Percentiles rank a stretch among this genome's conserved stretches.
Evolutionary conservation across 2,888 invertebrate species (phyloP).

Genomic region (Glaucopsyche alexis): DNA sequence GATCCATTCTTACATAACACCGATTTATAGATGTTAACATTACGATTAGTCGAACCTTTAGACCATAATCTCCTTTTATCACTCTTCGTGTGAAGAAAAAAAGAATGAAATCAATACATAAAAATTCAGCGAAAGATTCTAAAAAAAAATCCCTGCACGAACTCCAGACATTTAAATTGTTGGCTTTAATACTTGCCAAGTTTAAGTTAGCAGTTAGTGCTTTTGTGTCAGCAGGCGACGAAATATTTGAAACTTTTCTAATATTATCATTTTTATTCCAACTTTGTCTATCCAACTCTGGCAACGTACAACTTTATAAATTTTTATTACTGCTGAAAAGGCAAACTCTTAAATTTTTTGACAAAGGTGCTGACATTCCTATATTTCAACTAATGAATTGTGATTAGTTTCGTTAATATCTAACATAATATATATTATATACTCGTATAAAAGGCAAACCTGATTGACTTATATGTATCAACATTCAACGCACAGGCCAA

Average conservation of each 20-base stretch:
- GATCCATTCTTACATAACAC: constrained; percentile 4
- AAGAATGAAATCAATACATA: neutral
- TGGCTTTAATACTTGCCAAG: constrained; percentile 17
- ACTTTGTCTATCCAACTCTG: constrained; percentile 7
- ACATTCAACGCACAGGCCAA: too few species aligned
- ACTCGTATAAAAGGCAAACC: too few species aligned
- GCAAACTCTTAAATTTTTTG: neutral
- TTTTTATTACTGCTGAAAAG: neutral
- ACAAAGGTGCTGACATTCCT: too few species aligned
- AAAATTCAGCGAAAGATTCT: neutral
- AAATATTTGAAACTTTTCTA: constrained; percentile 15
- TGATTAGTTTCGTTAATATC: too few species aligned
- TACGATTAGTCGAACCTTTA: neutral
- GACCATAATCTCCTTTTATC: neutral
- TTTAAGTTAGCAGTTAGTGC: constrained; percentile 14
- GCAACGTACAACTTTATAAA: constrained; percentile 10
- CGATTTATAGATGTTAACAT: neutral
- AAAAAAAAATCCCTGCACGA: neutral
- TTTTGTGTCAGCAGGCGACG: constrained; percentile 23
- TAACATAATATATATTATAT: too few species aligned
- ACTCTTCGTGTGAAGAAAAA: neutral
- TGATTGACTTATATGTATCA: too few species aligned
- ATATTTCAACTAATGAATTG: too few species aligned
- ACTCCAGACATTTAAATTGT: constrained; percentile 21
- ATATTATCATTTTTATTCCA: constrained; percentile 12